Evolutionary conservation across 2,113 vertebrate genomes (phyloP).

Genomic region (Antigone vipio): DNA sequence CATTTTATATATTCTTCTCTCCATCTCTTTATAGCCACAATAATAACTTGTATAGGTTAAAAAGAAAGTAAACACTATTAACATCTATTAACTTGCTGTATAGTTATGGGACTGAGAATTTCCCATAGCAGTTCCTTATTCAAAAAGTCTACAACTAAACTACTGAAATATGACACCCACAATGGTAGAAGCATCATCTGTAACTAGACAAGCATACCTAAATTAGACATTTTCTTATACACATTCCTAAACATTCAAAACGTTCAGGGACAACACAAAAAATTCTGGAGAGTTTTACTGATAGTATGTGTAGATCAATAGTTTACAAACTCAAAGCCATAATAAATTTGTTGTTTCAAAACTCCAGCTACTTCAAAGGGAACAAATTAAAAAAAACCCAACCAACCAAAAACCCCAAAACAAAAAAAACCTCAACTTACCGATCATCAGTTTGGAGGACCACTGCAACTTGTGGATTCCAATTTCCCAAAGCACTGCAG

Average conservation of each 20-base stretch:
- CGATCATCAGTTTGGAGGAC: slow-evolving; percentile 73
- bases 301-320: neutral
- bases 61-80: neutral
- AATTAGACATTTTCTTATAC: neutral
- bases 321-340: neutral
- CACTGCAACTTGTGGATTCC: slow-evolving; percentile 85
- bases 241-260: neutral
- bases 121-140: neutral
- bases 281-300: neutral
- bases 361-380: neutral
- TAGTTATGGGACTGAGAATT: neutral
- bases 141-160: neutral
- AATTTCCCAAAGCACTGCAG: slow-evolving; percentile 86
- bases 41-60: neutral
- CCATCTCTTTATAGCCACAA: neutral
- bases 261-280: neutral
- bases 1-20: neutral
- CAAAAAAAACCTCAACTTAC: slow-evolving; percentile 61
- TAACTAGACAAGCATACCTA: neutral
- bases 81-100: neutral
- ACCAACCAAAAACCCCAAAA: neutral
- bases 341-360: neutral
- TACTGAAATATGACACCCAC: neutral
- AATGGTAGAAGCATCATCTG: neutral
- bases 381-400: neutral